Conservation (phyloP, 2,888 invertebrate genomes). For the Vesta saturnalis region DNA sequence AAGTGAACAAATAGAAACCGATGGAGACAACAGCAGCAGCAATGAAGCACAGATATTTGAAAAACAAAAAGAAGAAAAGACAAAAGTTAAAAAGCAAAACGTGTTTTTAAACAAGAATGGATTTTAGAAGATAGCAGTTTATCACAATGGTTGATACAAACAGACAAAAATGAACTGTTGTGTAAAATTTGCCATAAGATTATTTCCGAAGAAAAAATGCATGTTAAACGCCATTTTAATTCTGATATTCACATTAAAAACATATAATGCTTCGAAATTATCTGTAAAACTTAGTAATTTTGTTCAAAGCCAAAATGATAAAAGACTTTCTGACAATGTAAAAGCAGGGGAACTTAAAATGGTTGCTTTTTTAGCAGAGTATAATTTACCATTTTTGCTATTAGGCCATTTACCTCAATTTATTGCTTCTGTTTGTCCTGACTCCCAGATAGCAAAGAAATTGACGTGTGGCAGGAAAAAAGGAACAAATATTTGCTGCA, state of each 20-base stretch:
- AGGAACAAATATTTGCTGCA: constrained; percentile 29
- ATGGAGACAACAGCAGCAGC: not conserved
- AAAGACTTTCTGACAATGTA: constrained; percentile 4
- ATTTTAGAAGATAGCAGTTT: not conserved
- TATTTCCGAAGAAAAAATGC: not conserved
- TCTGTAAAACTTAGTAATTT: not conserved
- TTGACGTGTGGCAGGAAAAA: constrained; percentile 37
- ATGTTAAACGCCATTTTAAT: not conserved
- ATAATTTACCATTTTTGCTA: constrained; percentile 34
- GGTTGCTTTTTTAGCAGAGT: constrained; percentile 21
- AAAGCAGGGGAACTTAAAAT: constrained; percentile 30
- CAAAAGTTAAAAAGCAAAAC: not conserved
- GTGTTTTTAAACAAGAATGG: not conserved
- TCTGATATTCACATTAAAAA: not conserved
- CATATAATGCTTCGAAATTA: not conserved
- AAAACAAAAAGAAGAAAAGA: not conserved
- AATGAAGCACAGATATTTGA: not conserved
- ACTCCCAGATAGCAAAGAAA: constrained; percentile 35
- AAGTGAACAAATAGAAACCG: not conserved
- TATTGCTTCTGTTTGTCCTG: constrained; percentile 31
- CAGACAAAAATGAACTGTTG: not conserved
- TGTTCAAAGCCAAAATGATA: not conserved
- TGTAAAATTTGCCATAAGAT: not conserved
- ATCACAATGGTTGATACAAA: not conserved
- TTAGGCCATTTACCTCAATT: constrained; percentile 37